Conservation (phyloP, 2,113 vertebrate genomes). For the Epinephelus fuscoguttatus region DNA sequence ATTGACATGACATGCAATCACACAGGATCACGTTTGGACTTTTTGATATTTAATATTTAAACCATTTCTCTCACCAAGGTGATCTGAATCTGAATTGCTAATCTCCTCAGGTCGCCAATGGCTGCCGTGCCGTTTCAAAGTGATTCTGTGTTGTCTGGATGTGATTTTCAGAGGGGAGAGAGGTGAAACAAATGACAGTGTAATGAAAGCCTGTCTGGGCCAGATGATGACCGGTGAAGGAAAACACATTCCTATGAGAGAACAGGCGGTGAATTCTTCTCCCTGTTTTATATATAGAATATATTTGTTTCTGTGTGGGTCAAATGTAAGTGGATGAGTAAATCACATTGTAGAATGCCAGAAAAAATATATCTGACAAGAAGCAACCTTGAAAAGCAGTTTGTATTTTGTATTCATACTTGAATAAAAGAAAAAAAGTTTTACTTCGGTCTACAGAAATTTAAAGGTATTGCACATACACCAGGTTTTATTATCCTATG, state of each 20-base stretch:
- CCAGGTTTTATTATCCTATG: not conserved
- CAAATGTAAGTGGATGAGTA: not conserved
- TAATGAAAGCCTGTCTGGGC: conserved; percentile 52
- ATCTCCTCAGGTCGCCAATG: conserved; percentile 6
- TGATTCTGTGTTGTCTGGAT: conserved; percentile 12
- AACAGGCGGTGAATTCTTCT: not conserved
- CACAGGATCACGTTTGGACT: conserved; percentile 51
- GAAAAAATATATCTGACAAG: not conserved
- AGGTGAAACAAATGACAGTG: conserved; percentile 43
- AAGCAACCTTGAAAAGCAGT: not conserved
- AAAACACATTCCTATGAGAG: conserved; percentile 19
- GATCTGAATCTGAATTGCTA: conserved; percentile 55
- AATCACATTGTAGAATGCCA: not conserved
- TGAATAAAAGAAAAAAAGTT: too few species aligned
- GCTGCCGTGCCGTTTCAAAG: conserved; percentile 24
- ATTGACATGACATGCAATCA: conserved; percentile 63
- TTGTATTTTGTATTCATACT: not conserved
- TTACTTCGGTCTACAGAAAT: not conserved
- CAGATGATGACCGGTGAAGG: conserved; percentile 15
- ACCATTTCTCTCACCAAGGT: conserved; percentile 31
- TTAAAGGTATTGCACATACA: not conserved
- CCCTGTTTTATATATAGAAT: not conserved
- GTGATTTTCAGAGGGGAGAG: conserved; percentile 25
- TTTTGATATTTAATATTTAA: conserved; percentile 60
- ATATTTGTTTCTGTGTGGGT: conserved; percentile 4